Evolutionary conservation across 2,113 vertebrate genomes (phyloP).

Genomic region (Dicentrarchus labrax): DNA sequence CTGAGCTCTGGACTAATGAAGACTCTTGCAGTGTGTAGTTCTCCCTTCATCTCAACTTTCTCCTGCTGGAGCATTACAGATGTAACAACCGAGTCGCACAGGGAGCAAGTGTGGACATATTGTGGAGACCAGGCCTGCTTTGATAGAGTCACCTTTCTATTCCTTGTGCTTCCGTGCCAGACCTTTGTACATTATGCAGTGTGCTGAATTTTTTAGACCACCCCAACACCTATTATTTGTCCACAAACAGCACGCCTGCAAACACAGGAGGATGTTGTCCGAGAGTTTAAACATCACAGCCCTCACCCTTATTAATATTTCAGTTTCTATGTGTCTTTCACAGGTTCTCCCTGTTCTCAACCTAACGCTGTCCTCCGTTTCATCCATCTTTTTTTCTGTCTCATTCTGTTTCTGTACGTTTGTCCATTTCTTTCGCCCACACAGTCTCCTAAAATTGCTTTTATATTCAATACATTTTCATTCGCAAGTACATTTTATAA

Average conservation of each 20-base stretch:
- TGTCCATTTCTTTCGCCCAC: neutral
- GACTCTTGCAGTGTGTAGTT: constrained; percentile 24
- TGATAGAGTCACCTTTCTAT: constrained; percentile 47
- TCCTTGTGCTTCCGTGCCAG: constrained; percentile 49
- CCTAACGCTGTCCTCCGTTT: constrained; percentile 1
- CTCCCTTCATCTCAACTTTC: constrained; percentile 32
- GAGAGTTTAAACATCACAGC: constrained; percentile 73
- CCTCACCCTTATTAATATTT: constrained; percentile 69
- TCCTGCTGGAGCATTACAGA: constrained; percentile 40
- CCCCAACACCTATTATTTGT: constrained; percentile 70
- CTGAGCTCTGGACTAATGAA: constrained; percentile 51
- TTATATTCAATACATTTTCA: neutral
- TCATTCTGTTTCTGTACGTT: constrained; percentile 1
- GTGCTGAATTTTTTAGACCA: constrained; percentile 68
- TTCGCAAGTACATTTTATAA: neutral
- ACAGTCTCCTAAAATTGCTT: neutral
- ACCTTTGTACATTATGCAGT: constrained; percentile 71
- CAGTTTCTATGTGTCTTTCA: constrained; percentile 53
- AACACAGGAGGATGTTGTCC: constrained; percentile 71
- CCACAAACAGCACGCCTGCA: constrained; percentile 54
- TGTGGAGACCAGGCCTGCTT: constrained; percentile 32
- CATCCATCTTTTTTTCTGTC: neutral
- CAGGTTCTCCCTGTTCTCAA: constrained; percentile 39
- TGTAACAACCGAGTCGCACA: constrained; percentile 30
- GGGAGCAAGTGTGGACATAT: constrained; percentile 34